These are phyloP conservation scores for Sylvicola fuscatus DNA, from an alignment of 2,888 invertebrate species.

Conservation along the genomic window DNA sequence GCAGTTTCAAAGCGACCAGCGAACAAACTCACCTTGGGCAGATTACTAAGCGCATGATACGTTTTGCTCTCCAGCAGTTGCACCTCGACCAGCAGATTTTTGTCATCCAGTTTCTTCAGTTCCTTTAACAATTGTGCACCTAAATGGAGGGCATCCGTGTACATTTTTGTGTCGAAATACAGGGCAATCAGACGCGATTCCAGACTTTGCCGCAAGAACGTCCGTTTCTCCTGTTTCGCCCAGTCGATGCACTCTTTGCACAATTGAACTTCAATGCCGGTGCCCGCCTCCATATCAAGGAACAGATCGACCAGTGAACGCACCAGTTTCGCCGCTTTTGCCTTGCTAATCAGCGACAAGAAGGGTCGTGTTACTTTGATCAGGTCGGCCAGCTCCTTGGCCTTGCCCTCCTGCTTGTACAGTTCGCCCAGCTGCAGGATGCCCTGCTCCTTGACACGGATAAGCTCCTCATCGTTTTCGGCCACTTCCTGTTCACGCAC, in stretches of 20 bases:
- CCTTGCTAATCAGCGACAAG: constrained; percentile 87
- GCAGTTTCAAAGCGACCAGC: neutral
- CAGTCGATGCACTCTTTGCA: constrained; percentile 98
- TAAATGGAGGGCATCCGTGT: constrained; percentile 62
- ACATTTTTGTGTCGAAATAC: constrained; percentile 83
- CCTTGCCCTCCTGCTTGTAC: constrained; percentile 84
- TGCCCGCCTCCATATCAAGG: constrained; percentile 88
- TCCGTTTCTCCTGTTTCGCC: constrained; percentile 95
- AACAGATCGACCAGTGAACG: constrained; percentile 94
- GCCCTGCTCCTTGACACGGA: constrained; percentile 81
- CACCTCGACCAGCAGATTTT: constrained; percentile 95
- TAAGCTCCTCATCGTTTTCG: constrained; percentile 75
- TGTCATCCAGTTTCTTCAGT: constrained; percentile 97
- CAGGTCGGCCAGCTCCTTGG: constrained; percentile 75
- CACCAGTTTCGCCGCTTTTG: constrained; percentile 96
- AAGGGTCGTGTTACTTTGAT: constrained; percentile 93
- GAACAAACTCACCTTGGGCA: constrained; percentile 42
- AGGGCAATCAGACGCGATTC: constrained; percentile 89
- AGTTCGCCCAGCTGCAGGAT: constrained; percentile 83
- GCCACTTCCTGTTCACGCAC: constrained; percentile 54
- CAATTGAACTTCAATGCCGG: constrained; percentile 81
- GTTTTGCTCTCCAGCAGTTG: constrained; percentile 96
- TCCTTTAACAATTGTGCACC: constrained; percentile 80
- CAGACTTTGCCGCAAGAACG: constrained; percentile 88
- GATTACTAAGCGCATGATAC: constrained; percentile 90